phyloP scores from a whole-genome alignment of 2,113 vertebrate species.

The Elaphurus davidianus region DNA sequence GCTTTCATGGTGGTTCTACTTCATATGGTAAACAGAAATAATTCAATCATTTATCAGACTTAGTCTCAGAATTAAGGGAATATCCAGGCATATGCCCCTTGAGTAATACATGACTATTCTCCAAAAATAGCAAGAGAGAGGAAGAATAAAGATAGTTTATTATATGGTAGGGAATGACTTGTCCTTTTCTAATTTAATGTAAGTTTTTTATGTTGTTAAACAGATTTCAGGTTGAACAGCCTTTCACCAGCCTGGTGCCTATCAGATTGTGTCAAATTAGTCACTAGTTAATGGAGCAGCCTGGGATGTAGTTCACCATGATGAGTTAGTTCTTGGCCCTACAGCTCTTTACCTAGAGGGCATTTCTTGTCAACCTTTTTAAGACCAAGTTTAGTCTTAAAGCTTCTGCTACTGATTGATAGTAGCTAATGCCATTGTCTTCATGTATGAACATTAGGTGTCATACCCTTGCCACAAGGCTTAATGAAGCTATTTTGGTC shows the following conservation, averaged over 20 bases:
- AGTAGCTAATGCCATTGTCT: not conserved
- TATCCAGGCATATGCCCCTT: not conserved
- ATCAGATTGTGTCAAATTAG: not conserved
- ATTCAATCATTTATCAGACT: not conserved
- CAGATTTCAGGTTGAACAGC: not conserved
- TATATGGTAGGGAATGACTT: not conserved
- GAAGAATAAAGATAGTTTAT: not conserved
- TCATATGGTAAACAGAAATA: not conserved
- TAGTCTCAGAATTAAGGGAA: not conserved
- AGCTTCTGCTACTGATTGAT: not conserved
- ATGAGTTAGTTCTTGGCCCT: not conserved
- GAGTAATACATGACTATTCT: not conserved
- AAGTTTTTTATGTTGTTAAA: not conserved
- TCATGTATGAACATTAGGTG: not conserved
- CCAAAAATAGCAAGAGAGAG: not conserved
- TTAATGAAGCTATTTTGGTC: slow-evolving; percentile 24
- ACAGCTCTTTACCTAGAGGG: not conserved
- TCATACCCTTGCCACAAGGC: not conserved
- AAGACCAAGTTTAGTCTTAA: not conserved
- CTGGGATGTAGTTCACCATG: not conserved
- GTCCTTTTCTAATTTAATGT: not conserved
- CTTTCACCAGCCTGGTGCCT: not conserved
- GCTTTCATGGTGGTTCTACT: not conserved
- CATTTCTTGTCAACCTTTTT: slow-evolving; percentile 22
- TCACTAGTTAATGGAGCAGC: not conserved